These are phyloP conservation scores for Gadus macrocephalus DNA, from an alignment of 2,113 vertebrate species.

Conservation along the genomic window DNA sequence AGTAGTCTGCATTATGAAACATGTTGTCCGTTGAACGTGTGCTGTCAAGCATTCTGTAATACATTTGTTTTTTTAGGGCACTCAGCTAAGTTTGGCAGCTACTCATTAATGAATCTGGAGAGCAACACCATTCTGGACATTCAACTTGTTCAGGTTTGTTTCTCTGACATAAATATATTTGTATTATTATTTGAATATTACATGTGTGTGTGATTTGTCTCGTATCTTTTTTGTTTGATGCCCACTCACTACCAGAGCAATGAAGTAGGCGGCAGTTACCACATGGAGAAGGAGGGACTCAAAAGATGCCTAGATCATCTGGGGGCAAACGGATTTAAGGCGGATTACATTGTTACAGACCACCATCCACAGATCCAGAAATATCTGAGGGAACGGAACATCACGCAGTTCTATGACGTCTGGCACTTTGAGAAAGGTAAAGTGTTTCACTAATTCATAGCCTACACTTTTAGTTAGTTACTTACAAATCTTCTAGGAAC, in stretches of 20 bases:
- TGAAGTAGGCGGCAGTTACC: constrained; percentile 3
- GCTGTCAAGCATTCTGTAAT: no score
- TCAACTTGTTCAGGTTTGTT: neutral
- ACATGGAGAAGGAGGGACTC: neutral
- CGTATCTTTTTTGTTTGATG: no score
- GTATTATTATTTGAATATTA: no score
- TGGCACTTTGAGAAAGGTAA: constrained; percentile 9
- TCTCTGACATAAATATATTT: neutral
- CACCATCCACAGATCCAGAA: neutral
- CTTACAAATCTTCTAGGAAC: no score
- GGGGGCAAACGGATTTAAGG: neutral
- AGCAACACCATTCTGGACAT: neutral
- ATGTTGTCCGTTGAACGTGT: no score
- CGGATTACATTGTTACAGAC: neutral
- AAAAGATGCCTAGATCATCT: neutral
- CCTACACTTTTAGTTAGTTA: no score
- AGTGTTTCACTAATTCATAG: no score
- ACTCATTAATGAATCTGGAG: neutral
- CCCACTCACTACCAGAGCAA: neutral
- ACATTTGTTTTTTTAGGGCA: neutral
- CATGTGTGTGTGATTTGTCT: no score
- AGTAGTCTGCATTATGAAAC: no score
- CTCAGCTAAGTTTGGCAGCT: neutral
- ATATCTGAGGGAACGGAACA: neutral
- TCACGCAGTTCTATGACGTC: constrained; percentile 5